Base-by-base conservation (phyloP, 2,888 invertebrate genomes). In the Mimas tiliae region DNA sequence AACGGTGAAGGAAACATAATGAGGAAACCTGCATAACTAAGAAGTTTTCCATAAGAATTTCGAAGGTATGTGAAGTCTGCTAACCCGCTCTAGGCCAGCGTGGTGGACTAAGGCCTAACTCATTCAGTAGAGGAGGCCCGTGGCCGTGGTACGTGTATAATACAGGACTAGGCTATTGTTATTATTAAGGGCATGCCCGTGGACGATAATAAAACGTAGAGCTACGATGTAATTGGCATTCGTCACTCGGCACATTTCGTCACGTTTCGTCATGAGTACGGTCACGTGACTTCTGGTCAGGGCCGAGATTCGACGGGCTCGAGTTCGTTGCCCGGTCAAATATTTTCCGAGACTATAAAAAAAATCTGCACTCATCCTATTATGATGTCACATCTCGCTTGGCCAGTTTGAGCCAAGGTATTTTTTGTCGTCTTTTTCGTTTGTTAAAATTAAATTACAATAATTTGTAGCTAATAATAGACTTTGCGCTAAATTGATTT, bases 261-360 rank as follows among this genome's bases (percentile, higher is more conserved):
- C 80, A 84, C 78, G 81, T 86, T 83, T 85, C 85, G 87, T 87
- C 86, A 86, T 76, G 70, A 67, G 66, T 70, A 75, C 79, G 74
- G 75, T 78, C 81, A 79, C 81, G 79, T 79, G 77, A 62, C 70
- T 67, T 66, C 72, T 78, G 86, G 87, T 87, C 87, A 87, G 86
- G 87, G 88, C 81, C 88, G 81, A 78, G 74, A 83, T 86, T 84
- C 82, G 81, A 80, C 79, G 76, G 69, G 70, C 66, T 63, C 38
- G 81, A 81, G 90, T 84, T 89, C 91, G 76, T 82, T 79, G 90
- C 76, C 91, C 91, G 90, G 86, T 87, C 86, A 89, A 85, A 88
- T 84, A 90, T 91, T 91, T 86, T 83, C 74, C 73, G 83, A 76
- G 79, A 79, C 79, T 81, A 85, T 79, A 83, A 86, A 88, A 80